phyloP scores from a whole-genome alignment of 2,797 vertebrate species.

The Aplochiton taeniatus region DNA sequence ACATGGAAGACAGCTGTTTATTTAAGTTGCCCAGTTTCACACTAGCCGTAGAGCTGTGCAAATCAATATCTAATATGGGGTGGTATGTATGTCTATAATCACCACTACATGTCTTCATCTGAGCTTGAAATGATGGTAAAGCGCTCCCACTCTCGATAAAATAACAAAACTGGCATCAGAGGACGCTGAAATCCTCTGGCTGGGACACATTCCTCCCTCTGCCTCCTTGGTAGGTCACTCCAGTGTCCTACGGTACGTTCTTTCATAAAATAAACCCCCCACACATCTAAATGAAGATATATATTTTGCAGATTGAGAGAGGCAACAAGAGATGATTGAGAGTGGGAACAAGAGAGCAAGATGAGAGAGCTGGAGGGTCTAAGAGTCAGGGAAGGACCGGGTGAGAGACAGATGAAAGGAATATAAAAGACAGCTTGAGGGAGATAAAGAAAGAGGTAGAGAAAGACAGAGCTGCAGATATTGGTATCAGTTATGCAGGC shows the following conservation, averaged over 20 bases:
- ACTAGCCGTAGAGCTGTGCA: slow-evolving; percentile 11
- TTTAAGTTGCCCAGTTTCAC: slow-evolving; percentile 54
- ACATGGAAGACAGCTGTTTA: slow-evolving; percentile 69
- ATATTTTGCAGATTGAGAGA: slow-evolving; percentile 54
- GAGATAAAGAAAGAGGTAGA: background rate
- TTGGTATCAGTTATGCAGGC: slow-evolving; percentile 47
- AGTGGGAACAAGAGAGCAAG: slow-evolving; percentile 15
- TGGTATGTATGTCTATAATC: too few species aligned
- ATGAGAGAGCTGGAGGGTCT: slow-evolving; percentile 42
- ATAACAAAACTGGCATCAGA: too few species aligned
- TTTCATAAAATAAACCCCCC: slow-evolving; percentile 3
- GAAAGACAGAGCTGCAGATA: slow-evolving; percentile 16
- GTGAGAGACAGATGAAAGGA: slow-evolving; percentile 33
- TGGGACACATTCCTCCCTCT: too few species aligned
- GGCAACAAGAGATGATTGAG: slow-evolving; percentile 13
- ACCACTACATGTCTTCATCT: too few species aligned
- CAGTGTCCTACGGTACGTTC: too few species aligned
- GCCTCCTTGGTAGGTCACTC: too few species aligned
- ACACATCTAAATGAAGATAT: slow-evolving; percentile 50
- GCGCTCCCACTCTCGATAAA: too few species aligned
- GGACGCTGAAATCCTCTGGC: too few species aligned
- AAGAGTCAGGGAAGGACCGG: slow-evolving; percentile 33
- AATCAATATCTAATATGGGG: too few species aligned
- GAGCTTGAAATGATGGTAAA: too few species aligned
- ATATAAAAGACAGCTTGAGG: slow-evolving; percentile 4